Conservation (phyloP, 2,888 invertebrate genomes). For the Philereme vetulata region DNA sequence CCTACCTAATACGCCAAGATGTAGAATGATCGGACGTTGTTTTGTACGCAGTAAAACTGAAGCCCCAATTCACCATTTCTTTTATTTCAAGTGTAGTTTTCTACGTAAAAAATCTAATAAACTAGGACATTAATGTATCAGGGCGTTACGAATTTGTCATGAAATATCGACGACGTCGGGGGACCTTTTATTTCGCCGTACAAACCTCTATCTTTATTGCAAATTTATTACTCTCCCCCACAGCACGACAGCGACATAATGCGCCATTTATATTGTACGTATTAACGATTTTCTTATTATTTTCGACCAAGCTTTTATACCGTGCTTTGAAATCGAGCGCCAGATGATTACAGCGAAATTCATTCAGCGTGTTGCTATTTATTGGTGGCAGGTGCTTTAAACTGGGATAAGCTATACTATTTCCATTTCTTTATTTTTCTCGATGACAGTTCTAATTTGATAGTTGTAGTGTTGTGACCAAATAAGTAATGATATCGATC, state of each 20-base stretch:
- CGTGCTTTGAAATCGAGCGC: constrained; percentile 40
- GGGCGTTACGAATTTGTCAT: constrained; percentile 56
- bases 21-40: constrained; percentile 37
- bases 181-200: constrained; percentile 56
- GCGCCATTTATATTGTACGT: constrained; percentile 61
- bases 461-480: too few relatives aligned
- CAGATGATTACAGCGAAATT: constrained; percentile 44
- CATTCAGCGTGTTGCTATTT: constrained; percentile 48
- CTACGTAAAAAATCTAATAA: constrained; percentile 28
- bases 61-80: constrained; percentile 17
- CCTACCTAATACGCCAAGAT: constrained; percentile 35
- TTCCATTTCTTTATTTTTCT: too few relatives aligned
- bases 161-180: constrained; percentile 48
- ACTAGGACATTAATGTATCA: constrained; percentile 46
- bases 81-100: constrained; percentile 20
- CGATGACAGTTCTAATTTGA: too few relatives aligned
- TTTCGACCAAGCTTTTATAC: constrained; percentile 11
- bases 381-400: constrained; percentile 52
- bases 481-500: too few relatives aligned
- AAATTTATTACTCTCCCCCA: constrained; percentile 63
- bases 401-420: constrained; percentile 44
- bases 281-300: constrained; percentile 61
- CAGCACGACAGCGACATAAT: constrained; percentile 58
- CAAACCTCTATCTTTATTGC: constrained; percentile 63
- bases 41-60: constrained; percentile 25